Conservation (phyloP, 2,888 invertebrate species). For the Diplazon laetatorius region DNA sequence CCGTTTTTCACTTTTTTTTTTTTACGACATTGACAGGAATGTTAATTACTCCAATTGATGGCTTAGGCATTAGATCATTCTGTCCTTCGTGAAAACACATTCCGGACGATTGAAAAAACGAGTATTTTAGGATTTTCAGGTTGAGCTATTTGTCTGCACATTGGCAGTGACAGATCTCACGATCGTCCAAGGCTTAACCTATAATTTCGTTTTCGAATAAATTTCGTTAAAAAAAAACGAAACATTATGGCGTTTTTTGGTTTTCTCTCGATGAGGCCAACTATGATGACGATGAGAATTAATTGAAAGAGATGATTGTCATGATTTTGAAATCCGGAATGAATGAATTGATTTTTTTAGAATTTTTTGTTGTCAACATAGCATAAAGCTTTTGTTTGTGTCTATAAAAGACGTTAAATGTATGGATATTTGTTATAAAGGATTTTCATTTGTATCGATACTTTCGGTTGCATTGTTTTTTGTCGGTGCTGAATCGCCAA, state of each 20-base stretch:
- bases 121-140: background rate
- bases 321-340: too few relatives aligned
- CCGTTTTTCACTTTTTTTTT: background rate
- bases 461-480: too few relatives aligned
- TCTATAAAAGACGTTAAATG: too few relatives aligned
- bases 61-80: constrained; percentile 8
- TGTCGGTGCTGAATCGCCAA: too few relatives aligned
- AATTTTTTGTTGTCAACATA: too few relatives aligned
- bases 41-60: constrained; percentile 27
- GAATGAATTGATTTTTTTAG: too few relatives aligned
- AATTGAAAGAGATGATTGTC: too few relatives aligned
- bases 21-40: constrained; percentile 30
- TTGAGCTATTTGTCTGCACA: background rate
- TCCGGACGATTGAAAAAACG: background rate
- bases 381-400: too few relatives aligned
- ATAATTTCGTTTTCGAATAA: background rate
- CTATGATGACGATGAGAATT: too few relatives aligned
- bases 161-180: constrained; percentile 2
- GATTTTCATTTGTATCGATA: too few relatives aligned
- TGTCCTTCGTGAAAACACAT: constrained; percentile 3
- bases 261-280: background rate
- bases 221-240: background rate
- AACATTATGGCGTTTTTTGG: background rate
- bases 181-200: background rate
- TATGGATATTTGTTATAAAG: too few relatives aligned